Percentiles rank a stretch among this genome's conserved stretches.
These are phyloP conservation scores for Helogale parvula DNA, from an alignment of 2,113 vertebrate species.

Conservation along the genomic window DNA sequence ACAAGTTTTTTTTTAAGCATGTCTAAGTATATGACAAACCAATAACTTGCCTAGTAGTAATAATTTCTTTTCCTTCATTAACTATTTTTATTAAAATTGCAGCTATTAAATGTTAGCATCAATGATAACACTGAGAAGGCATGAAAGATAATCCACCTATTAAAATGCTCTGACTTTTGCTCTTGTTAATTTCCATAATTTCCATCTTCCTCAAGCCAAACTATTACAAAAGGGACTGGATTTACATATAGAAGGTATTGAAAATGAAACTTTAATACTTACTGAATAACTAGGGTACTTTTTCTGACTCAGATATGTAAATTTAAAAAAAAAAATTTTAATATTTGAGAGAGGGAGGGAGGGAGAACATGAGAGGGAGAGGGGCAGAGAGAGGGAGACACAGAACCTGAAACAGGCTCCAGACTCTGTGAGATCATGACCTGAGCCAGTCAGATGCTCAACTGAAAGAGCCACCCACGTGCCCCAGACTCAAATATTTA, in stretches of 20 bases:
- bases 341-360: no score
- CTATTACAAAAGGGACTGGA: background rate
- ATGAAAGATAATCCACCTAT: slow-evolving; percentile 17
- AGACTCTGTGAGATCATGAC: no score
- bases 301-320: slow-evolving; percentile 19
- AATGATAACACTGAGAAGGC: background rate
- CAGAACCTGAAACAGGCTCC: no score
- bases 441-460: no score
- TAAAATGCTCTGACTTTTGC: slow-evolving; percentile 27
- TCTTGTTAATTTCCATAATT: background rate
- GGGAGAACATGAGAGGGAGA: no score
- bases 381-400: no score
- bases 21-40: background rate
- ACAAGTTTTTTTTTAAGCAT: background rate
- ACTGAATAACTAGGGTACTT: slow-evolving; percentile 6
- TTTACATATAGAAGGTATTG: background rate
- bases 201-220: background rate
- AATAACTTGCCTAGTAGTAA: background rate
- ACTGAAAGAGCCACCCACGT: no score
- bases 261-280: slow-evolving; percentile 24
- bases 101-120: slow-evolving; percentile 20
- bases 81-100: background rate
- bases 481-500: background rate
- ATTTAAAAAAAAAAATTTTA: background rate
- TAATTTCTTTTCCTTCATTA: background rate